phyloP scores from a whole-genome alignment of 2,888 invertebrate genomes.

The Macrophya alboannulata region DNA sequence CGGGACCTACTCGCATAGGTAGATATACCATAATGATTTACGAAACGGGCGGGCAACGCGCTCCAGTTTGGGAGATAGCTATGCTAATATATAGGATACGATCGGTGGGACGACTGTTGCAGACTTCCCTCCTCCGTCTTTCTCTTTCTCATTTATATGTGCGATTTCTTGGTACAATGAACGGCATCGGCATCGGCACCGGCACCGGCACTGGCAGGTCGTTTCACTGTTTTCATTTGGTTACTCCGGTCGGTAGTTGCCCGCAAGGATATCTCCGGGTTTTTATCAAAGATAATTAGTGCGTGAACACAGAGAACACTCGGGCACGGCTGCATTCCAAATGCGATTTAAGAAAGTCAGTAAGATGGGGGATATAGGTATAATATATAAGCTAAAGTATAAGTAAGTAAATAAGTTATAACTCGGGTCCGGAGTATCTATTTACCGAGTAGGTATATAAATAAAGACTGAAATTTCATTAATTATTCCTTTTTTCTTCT shows the following conservation, averaged over 20 bases:
- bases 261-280: slow-evolving; percentile 62
- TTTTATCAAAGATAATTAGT: slow-evolving; percentile 71
- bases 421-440: neutral
- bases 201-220: neutral
- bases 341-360: slow-evolving; percentile 63
- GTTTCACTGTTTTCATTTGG: slow-evolving; percentile 47
- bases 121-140: neutral
- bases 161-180: neutral
- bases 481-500: neutral
- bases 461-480: neutral
- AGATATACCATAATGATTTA: slow-evolving; percentile 15
- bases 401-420: neutral
- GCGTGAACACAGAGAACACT: slow-evolving; percentile 65
- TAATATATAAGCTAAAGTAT: neutral
- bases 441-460: neutral
- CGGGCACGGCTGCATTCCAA: slow-evolving; percentile 66
- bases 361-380: neutral
- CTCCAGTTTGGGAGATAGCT: slow-evolving; percentile 60
- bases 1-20: neutral
- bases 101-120: neutral
- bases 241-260: neutral
- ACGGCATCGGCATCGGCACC: neutral
- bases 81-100: slow-evolving; percentile 4
- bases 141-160: slow-evolving; percentile 7
- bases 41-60: slow-evolving; percentile 35